Evolutionary conservation across 2,888 invertebrate genomes (phyloP), one percentile per base, ranked within the genome.

Genomic region (Dryococelus australis): DNA sequence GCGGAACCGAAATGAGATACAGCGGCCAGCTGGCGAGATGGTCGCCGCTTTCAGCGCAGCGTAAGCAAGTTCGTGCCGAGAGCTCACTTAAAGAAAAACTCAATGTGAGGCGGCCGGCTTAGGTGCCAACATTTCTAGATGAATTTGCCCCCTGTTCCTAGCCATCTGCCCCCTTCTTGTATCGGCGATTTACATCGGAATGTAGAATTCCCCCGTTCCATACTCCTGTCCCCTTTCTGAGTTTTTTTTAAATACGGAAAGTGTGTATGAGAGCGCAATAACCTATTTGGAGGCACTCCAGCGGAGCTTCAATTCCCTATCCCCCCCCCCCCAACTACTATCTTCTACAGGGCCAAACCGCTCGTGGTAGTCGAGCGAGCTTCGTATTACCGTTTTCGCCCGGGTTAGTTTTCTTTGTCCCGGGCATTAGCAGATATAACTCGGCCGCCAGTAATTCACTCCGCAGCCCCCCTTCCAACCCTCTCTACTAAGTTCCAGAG

Each of bases 171-270:
- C 24, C 65, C 65, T 65, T n/a, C 65, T 65, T 65, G 65, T 65
- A 65, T 65, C 65, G 65, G 65, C 65, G n/a, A 65, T 65, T 65
- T 65, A 65, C 65, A 65, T 65, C 65, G 65, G 65, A n/a, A 65
- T 3, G 65, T 0, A 20, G 2, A n/a, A 16, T n/a, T n/a, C n/a
- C 65, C n/a, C 47, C 47, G 12, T 47, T 1, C 35, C 47, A 47
- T 13, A 47, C 47, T 47, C 10, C 35, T 8, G 16, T 1, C 10
- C 47, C 4, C 47, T n/a, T n/a, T 16, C 65, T 65, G 65, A 65
- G 6, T 8, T 65, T 65, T 65, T 65, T 65, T 35, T 65, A 12
- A 65, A 16, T 65, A 65, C 65, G 8, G 6, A 65, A 65, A 65
- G 65, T 65, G 65, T 65, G 65, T 65, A 65, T 65, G 65, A 65